Base-by-base conservation (phyloP, 2,888 invertebrate genomes). In the Amiota minor region DNA sequence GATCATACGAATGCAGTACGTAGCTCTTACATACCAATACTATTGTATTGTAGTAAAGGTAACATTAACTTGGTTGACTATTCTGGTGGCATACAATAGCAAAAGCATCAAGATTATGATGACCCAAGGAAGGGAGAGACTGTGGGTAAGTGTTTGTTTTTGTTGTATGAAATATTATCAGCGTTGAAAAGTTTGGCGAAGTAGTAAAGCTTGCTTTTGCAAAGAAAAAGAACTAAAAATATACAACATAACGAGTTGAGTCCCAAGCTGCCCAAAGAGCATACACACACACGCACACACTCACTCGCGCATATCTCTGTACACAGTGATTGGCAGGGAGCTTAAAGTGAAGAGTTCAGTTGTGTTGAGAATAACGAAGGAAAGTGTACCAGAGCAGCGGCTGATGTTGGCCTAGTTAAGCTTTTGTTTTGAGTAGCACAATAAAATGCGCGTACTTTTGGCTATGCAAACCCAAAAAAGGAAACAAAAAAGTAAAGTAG, bases 301-400 rank as follows among this genome's bases (percentile, higher is more conserved):
- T 2, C 56, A 56, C 20, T 18, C 2, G 4, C 9, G 56, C 35
- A 35, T 8, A 35, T 35, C 6, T 35, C 6, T 35, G 35, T 35
- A 6, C 35, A 35, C 35, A 35, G 6, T 35, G 35, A 35, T 35
- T 35, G 35, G 35, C 35, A 35, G 2, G 35, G 35, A 6, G 35
- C 35, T 6, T 35, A 35, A 2, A 35, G 35, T 6, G 35, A 35
- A 35, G 4, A 35, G 35, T 35, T 16, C 0, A 56, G 56, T 18
- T 16, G 56, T 8, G 62, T 73, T 74, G 74, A 75, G 77, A 78
- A 80, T 80, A 81, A 80, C 78, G 80, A 79, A 78, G n/a, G n/a
- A 16, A 53, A 81, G 75, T 50, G n/a, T n/a, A 12, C n/a, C 1
- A 2, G 11, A 16, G 65, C 65, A 14, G 47, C 47, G 4, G 53